Conservation (phyloP, 2,113 vertebrate genomes). For the Mystacornis crossleyi region DNA sequence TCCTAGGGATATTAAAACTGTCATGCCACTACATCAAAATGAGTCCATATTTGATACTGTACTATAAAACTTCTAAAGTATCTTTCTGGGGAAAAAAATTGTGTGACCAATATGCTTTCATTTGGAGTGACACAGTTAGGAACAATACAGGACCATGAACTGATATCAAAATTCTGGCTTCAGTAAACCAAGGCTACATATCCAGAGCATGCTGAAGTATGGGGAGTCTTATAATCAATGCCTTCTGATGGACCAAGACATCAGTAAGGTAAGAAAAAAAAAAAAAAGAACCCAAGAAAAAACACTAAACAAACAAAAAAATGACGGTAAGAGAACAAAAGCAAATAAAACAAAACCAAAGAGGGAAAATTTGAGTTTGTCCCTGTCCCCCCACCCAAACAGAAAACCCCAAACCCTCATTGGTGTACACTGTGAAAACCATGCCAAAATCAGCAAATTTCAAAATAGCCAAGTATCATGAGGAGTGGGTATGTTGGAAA, state of each 20-base stretch:
- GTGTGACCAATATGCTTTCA: background rate
- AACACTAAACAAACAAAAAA: background rate
- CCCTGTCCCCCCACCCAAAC: accelerated
- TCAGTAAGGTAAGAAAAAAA: background rate
- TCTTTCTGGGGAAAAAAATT: accelerated
- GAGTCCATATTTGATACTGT: background rate
- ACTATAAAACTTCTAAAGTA: background rate
- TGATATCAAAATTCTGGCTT: background rate
- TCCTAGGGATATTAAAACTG: background rate
- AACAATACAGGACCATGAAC: accelerated
- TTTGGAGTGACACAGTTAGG: background rate
- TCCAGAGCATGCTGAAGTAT: background rate
- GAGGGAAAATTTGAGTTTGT: background rate
- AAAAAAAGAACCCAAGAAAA: background rate
- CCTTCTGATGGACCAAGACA: background rate
- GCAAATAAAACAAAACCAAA: accelerated
- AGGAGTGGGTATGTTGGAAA: background rate
- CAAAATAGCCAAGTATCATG: background rate
- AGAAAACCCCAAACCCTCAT: background rate
- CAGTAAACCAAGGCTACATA: background rate
- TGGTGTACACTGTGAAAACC: background rate
- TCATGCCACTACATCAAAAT: background rate
- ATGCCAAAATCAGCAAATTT: background rate
- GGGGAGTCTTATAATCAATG: background rate
- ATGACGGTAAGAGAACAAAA: background rate